These are phyloP conservation scores for Rotaria socialis DNA, from an alignment of 2,888 invertebrate species.

Conservation along the genomic window DNA sequence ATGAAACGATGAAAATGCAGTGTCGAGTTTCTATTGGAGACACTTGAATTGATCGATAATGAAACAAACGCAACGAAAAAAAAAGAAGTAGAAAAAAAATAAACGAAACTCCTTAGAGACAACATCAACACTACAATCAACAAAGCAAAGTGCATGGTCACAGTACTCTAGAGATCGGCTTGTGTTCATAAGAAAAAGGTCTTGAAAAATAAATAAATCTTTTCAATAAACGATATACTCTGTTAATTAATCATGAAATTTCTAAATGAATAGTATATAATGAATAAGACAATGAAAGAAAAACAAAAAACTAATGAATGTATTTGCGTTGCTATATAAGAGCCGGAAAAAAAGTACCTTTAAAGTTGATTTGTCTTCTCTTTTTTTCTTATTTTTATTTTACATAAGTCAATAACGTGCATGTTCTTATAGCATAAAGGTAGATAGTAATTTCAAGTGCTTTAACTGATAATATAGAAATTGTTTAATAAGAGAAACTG, in stretches of 20 bases:
- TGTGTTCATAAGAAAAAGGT: not conserved
- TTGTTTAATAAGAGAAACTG: too few relatives aligned
- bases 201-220: not conserved
- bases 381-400: not conserved
- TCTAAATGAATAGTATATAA: not conserved
- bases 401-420: not conserved
- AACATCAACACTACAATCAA: not conserved
- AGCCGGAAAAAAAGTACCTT: not conserved
- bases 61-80: not conserved
- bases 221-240: not conserved
- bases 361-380: not conserved
- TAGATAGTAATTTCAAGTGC: not conserved
- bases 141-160: not conserved
- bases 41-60: not conserved
- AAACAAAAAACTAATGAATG: not conserved
- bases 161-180: not conserved
- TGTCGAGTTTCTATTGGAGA: constrained; percentile 21
- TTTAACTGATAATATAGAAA: not conserved
- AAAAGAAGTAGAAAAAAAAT: not conserved
- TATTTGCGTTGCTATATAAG: not conserved
- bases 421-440: not conserved
- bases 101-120: constrained; percentile 25
- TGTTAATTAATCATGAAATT: not conserved
- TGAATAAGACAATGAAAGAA: not conserved
- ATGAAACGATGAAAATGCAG: not conserved